Evolutionary conservation across 2,113 vertebrate species (phyloP).

Genomic region (Pteronura brasiliensis): DNA sequence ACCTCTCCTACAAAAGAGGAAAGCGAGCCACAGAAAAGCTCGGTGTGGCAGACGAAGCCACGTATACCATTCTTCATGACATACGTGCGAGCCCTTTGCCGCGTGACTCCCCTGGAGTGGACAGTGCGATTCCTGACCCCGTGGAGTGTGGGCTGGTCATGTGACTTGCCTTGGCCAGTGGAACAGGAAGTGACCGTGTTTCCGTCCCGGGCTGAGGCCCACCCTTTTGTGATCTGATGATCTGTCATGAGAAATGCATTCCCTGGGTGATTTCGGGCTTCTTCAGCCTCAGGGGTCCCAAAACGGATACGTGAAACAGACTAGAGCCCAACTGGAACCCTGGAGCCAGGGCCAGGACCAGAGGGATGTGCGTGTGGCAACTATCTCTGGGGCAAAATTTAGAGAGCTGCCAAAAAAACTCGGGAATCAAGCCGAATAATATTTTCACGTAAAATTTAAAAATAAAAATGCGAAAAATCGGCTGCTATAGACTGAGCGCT

Average conservation of each 20-base stretch:
- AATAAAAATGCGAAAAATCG: neutral
- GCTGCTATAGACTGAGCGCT: neutral
- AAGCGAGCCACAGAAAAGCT: neutral
- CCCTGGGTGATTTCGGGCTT: neutral
- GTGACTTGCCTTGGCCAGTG: neutral
- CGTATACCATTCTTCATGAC: neutral
- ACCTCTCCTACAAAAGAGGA: neutral
- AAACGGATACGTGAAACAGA: neutral
- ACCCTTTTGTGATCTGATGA: neutral
- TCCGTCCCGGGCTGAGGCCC: accelerated
- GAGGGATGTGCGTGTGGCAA: neutral
- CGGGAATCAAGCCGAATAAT: neutral
- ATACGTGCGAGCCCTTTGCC: no score
- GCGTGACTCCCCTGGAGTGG: neutral
- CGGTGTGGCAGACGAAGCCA: neutral
- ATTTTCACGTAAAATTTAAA: neutral
- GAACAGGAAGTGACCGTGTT: neutral
- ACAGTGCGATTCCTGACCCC: neutral
- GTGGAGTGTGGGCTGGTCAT: neutral
- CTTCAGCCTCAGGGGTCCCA: neutral
- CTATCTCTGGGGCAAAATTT: no score
- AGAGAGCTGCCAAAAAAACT: neutral
- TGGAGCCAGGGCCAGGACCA: neutral
- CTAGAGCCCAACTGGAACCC: neutral
- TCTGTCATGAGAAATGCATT: neutral